A percentile compares a stretch with the other conserved stretches of the same genome.
Conservation (phyloP, 2,797 vertebrate genomes). For the Vireo griseus region DNA sequence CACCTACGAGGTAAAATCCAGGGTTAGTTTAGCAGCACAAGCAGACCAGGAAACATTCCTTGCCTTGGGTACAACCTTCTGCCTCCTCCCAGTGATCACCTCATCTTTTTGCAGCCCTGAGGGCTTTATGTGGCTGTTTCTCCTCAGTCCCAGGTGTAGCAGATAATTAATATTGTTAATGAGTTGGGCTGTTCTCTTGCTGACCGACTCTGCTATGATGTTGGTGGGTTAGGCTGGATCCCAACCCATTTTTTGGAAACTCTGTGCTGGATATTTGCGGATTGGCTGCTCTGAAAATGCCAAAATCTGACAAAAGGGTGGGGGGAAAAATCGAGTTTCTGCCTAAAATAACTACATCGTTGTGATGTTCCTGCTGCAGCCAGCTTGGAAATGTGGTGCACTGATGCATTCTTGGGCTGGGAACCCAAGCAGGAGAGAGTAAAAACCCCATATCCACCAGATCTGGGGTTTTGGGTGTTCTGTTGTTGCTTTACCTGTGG, state of each 20-base stretch:
- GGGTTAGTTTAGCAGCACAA: not conserved
- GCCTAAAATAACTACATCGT: not conserved
- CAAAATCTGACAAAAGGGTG: not conserved
- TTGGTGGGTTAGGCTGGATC: not conserved
- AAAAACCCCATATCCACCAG: not conserved
- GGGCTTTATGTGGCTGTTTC: accelerated
- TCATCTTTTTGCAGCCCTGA: not conserved
- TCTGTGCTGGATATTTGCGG: not conserved
- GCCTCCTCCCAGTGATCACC: accelerated
- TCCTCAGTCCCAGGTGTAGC: not conserved
- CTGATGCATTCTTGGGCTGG: not conserved
- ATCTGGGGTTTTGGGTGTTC: not conserved
- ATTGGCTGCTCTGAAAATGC: not conserved
- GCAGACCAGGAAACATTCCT: accelerated
- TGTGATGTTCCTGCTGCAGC: not conserved
- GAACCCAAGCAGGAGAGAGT: not conserved
- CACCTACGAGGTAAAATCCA: not conserved
- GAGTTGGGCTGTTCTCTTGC: not conserved
- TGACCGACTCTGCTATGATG: accelerated
- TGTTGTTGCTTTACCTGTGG: not conserved
- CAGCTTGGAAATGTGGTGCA: not conserved
- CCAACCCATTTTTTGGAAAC: not conserved
- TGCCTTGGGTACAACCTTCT: not conserved
- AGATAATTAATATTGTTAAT: not conserved
- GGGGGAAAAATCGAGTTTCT: not conserved